A percentile compares a stretch with the other conserved stretches of the same genome.
phyloP scores from a whole-genome alignment of 2,888 invertebrate genomes.

The Hofmannophila pseudospretella region DNA sequence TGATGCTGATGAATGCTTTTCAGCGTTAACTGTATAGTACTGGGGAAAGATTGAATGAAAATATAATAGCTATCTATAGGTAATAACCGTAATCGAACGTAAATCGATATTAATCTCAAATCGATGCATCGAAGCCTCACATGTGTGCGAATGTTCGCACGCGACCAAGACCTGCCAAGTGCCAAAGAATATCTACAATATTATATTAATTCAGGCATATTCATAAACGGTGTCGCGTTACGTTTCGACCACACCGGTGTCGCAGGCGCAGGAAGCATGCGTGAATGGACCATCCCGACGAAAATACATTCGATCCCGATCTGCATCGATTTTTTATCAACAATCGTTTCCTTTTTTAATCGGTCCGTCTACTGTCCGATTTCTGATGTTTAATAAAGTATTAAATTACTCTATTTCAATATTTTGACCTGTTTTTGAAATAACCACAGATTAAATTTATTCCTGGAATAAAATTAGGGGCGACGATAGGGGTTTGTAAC shows the following conservation, averaged over 20 bases:
- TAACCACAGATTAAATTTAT: constrained; percentile 24
- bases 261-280: constrained; percentile 76
- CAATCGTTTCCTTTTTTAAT: constrained; percentile 49
- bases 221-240: constrained; percentile 68
- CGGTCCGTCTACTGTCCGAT: neutral
- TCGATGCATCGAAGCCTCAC: constrained; percentile 66
- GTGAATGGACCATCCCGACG: constrained; percentile 65
- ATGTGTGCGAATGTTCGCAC: constrained; percentile 71
- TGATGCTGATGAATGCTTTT: no score
- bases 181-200: constrained; percentile 67
- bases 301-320: constrained; percentile 58
- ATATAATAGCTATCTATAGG: no score
- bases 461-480: no score
- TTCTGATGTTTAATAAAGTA: constrained; percentile 25
- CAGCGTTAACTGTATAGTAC: no score
- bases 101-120: constrained; percentile 65
- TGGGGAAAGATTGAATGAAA: no score
- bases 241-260: constrained; percentile 74
- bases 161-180: constrained; percentile 57
- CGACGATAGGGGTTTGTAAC: no score
- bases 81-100: no score
- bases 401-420: constrained; percentile 32
- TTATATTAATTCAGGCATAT: constrained; percentile 76
- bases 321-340: constrained; percentile 47
- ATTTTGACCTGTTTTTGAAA: constrained; percentile 28